Evolutionary conservation across 2,113 vertebrate genomes (phyloP).

Genomic region (Cygnus atratus): DNA sequence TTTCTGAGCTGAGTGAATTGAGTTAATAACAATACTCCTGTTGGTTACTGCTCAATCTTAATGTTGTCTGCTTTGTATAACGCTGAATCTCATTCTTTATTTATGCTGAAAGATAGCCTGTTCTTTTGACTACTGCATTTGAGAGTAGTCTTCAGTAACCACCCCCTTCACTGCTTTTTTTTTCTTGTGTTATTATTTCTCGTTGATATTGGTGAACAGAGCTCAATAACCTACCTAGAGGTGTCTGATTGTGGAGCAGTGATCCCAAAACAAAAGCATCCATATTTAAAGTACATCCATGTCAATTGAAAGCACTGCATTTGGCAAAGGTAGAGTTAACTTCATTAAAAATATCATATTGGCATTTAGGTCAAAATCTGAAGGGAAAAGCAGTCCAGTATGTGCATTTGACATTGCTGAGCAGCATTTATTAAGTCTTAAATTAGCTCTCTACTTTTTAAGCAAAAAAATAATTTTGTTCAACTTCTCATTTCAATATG

Average conservation of each 20-base stretch:
- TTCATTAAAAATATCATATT: not conserved
- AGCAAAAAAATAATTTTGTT: not conserved
- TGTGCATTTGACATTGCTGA: not conserved
- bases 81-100: not conserved
- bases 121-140: not conserved
- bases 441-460: not conserved
- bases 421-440: not conserved
- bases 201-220: not conserved
- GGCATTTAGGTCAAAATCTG: not conserved
- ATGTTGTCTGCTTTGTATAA: not conserved
- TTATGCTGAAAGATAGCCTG: not conserved
- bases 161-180: not conserved
- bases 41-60: not conserved
- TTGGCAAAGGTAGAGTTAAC: not conserved
- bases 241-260: not conserved
- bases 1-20: not conserved
- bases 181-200: not conserved
- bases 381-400: not conserved
- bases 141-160: not conserved
- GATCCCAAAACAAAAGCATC: not conserved
- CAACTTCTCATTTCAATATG: not conserved
- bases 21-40: not conserved
- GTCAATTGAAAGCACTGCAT: not conserved
- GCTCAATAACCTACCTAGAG: not conserved
- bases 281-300: fast-evolving